These are phyloP conservation scores for Botia kubotai DNA, from an alignment of 2,797 vertebrate species.

Conservation along the genomic window DNA sequence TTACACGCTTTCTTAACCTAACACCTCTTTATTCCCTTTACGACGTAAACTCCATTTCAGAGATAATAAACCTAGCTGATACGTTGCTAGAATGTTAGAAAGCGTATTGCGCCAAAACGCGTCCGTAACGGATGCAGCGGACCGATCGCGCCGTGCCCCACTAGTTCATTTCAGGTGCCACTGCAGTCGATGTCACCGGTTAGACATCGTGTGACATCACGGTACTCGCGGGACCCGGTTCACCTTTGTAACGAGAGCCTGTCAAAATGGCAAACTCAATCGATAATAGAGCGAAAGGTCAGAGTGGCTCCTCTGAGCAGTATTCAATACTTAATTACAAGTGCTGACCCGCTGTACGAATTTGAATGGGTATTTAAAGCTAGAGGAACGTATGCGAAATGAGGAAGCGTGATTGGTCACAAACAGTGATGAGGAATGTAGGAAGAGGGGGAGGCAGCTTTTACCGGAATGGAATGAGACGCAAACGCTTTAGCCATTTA, in stretches of 20 bases:
- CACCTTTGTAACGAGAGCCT: conserved; percentile 57
- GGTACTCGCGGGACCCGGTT: conserved; percentile 41
- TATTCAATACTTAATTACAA: conserved; percentile 63
- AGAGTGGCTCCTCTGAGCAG: conserved; percentile 55
- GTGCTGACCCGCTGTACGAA: conserved; percentile 45
- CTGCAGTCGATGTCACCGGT: conserved; percentile 38
- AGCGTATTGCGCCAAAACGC: background rate
- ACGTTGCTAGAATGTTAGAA: background rate
- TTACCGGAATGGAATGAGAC: background rate
- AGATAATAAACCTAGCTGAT: conserved; percentile 21
- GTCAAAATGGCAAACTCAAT: conserved; percentile 62
- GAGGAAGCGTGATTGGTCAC: background rate
- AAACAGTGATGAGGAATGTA: background rate
- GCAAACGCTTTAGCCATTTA: conserved; percentile 3
- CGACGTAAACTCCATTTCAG: conserved; percentile 27
- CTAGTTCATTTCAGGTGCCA: conserved; percentile 45
- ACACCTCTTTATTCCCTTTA: conserved; percentile 31
- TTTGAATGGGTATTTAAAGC: conserved; percentile 58
- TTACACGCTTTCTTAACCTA: conserved; percentile 29
- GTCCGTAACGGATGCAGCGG: background rate
- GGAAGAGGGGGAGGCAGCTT: background rate
- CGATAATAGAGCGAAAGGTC: conserved; percentile 62
- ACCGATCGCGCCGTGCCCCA: background rate
- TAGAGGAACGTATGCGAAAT: conserved; percentile 2
- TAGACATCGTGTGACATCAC: conserved; percentile 53